These are phyloP conservation scores for Manduca sexta DNA, from an alignment of 1,140 invertebrate species.

Conservation along the genomic window DNA sequence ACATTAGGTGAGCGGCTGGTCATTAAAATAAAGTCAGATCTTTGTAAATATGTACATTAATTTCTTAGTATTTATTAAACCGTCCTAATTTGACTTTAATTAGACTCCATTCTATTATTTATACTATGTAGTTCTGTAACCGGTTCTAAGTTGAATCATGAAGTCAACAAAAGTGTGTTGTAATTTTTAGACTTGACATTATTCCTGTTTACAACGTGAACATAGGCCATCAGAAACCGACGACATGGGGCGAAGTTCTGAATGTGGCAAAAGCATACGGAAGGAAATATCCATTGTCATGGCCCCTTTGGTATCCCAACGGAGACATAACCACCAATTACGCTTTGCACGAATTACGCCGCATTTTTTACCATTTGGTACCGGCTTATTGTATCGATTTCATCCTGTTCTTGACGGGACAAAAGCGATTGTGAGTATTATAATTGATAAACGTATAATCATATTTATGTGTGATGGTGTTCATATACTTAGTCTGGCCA, in stretches of 20 bases:
- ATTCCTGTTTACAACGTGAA: constrained; percentile 85
- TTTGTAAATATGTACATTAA: no score
- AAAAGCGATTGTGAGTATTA: constrained; percentile 76
- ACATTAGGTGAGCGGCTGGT: no score
- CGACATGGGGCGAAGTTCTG: constrained; percentile 87
- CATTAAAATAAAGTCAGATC: no score
- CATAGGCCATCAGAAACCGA: constrained; percentile 76
- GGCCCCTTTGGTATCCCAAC: constrained; percentile 78
- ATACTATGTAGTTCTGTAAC: no score
- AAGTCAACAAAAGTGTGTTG: no score
- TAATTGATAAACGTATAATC: no score
- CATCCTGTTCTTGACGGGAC: constrained; percentile 72
- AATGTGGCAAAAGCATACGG: constrained; percentile 74
- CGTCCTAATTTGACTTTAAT: no score
- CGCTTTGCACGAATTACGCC: constrained; percentile 70
- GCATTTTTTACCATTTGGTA: constrained; percentile 76
- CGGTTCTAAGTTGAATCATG: no score
- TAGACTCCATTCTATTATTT: no score
- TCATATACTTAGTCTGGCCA: no score
- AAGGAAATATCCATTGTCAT: constrained; percentile 69
- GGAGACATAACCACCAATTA: constrained; percentile 75
- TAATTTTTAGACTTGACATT: constrained; percentile 66
- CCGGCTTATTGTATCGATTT: constrained; percentile 79
- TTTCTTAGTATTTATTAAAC: no score
- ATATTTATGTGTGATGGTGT: no score